Evolutionary conservation across 2,797 vertebrate genomes (phyloP), one percentile per base, ranked within the genome.

Genomic region (Choloepus didactylus): DNA sequence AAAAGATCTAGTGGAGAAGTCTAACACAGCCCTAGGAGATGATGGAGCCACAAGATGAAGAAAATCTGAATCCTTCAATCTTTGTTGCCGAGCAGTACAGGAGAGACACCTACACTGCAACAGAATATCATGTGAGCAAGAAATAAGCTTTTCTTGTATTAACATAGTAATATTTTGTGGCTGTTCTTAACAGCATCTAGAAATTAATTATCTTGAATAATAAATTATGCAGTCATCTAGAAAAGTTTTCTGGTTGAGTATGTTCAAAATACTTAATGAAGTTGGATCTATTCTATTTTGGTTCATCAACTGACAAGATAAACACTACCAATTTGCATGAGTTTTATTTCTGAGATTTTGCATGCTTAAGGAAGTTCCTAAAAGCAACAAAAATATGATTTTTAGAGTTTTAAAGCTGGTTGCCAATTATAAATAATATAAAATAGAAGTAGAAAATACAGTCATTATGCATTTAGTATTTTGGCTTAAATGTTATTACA

Each of bases 361-460:
- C 16, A 59, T n/a, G 5, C 15, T 62, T 69, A 64, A 92, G 44
- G 3, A 1, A 66, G 31, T 44, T 70, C 15, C 21, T 76, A 44
- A 87, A 90, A 84, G 1, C 7, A 56, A 86, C 76, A 62, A 85
- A 76, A 25, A 62, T 79, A 64, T 49, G 83, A 76, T 12, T 56
- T 81, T 46, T 87, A 44, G 4, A 66, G 1, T 81, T 70, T 88
- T 86, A 88, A 81, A 93, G 23, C 15, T 35, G 16, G 7, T 77
- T 82, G 31, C 10, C 19, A 82, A 25, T 92, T 87, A 76, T 5
- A 84, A 70, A 31, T 59, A 82, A 82, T 91, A 66, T 60, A 56
- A 92, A 91, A 83, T 29, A 66, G 44, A 84, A 67, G 3, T 67
- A 56, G 38, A 82, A 96, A 79, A 67, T 92, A 90, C 29, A 94